Base-by-base conservation (phyloP, 2,113 vertebrate species). In the Grallaria varia region DNA sequence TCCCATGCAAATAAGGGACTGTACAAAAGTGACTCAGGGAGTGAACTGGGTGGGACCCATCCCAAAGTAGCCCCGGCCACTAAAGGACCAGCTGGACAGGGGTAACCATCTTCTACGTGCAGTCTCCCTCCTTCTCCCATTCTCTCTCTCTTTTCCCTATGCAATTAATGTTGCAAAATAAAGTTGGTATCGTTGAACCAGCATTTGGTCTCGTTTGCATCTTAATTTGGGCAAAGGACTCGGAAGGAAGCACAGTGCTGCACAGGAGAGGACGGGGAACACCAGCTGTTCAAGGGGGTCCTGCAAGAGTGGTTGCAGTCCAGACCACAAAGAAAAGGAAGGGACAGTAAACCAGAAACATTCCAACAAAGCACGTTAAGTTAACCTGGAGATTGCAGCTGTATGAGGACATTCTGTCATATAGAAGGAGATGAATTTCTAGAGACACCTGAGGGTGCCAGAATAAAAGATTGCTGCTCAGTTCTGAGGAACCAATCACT, bases 261-360 rank as follows among this genome's bases (percentile, higher is more conserved):
- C 31, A 8, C 20, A 5, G 27, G 24, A 22, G 24, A 42, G 15
- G 2, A 3, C 14, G 45, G 39, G 22, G 53, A 73, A 7, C n/a
- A 52, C 13, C 10, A 33, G 30, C 25, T 27, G 1, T 8, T 25
- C 1, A 2, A 45, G 33, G 15, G 25, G 15, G 6, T 30, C 9
- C 56, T 18, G 37, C 52, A 40, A 10, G 17, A 0, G 1, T 22
- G 60, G 14, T 15, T 25, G 33, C 30, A 40, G 23, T 19, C 40
- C 53, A 68, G 42, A 39, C 17, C 31, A 30, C 42, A 19, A 53
- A 58, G 49, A 68, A 71, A 53, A 58, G 10, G 15, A 39, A 25
- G 53, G 55, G 44, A 30, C 22, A 53, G 16, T 39, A 49, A 58
- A 74, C 53, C 19, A 14, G 53, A 68, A 37, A 56, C 53, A 27